A percentile compares a stretch with the other conserved stretches of the same genome.
Evolutionary conservation across 2,888 invertebrate genomes (phyloP).

Genomic region (Pseudoips prasinana): DNA sequence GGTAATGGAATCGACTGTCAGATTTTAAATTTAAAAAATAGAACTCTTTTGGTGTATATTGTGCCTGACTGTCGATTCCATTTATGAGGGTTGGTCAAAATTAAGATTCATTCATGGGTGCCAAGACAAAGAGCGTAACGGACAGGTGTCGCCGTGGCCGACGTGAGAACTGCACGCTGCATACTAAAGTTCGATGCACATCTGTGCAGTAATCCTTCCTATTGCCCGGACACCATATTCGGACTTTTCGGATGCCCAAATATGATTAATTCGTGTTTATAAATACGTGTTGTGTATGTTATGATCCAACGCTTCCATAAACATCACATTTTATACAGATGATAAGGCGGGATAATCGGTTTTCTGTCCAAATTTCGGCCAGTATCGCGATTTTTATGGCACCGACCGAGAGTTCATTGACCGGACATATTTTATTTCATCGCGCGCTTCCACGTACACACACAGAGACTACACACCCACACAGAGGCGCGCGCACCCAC

Average conservation of each 20-base stretch:
- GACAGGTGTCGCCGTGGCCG: conserved; percentile 53
- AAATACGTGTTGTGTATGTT: conserved; percentile 12
- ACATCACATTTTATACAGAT: conserved; percentile 19
- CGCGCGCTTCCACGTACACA: conserved; percentile 81
- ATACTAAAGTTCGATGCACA: conserved; percentile 61
- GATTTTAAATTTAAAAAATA: conserved; percentile 19
- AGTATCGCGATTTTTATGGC: conserved; percentile 81
- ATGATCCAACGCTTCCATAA: conserved; percentile 8
- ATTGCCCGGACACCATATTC: conserved; percentile 41
- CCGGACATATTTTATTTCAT: conserved; percentile 83
- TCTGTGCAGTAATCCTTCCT: conserved; percentile 47
- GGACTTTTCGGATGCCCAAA: conserved; percentile 34
- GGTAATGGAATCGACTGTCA: conserved; percentile 17
- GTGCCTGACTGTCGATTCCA: conserved; percentile 17
- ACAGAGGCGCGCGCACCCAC: conserved; percentile 56
- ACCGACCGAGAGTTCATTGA: conserved; percentile 78
- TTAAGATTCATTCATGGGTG: conserved; percentile 31
- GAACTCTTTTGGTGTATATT: conserved; percentile 9
- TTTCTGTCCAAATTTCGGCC: conserved; percentile 74
- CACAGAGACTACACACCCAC: conserved; percentile 66
- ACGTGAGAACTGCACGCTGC: conserved; percentile 51
- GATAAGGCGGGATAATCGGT: conserved; percentile 44
- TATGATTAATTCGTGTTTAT: conserved; percentile 24
- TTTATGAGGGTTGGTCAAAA: conserved; percentile 29
- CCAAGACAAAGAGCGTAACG: conserved; percentile 39